Base-by-base conservation (phyloP, 1,140 invertebrate genomes). In the Ditylenchus dipsaci region DNA sequence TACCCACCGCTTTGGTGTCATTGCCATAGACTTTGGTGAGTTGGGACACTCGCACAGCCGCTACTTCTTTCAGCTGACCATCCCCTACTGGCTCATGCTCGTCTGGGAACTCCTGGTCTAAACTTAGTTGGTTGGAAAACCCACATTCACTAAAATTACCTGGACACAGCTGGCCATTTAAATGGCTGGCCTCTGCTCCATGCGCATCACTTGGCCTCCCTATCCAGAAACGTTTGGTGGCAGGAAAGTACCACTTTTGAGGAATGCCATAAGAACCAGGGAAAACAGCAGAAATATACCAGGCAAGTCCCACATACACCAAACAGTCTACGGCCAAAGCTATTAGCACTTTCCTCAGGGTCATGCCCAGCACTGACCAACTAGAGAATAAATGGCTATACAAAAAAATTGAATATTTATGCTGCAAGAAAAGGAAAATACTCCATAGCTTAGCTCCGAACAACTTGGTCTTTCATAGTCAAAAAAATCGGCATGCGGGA, bases 261-360 rank as follows among this genome's bases (percentile, higher is more conserved):
- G 88, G 86, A 0, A 90, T 87, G 0, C 90, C 90, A 63, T 78
- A 85, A 45, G 87, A 83, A 0, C 89, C 89, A 9, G 90, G 90
- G 63, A 87, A 86, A n/a, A 91, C 86, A 77, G 88, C 88, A 78
- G 90, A 89, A 7, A 91, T 85, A 64, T 86, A 86, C 71, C 90
- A 84, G 0, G 89, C 88, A 1, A 90, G 84, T 8, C 88, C 53
- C 69, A 90, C 84, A 77, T 89, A 90, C 0, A 90, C 67, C 3
- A 89, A 64, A 1, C 86, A 83, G 67, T 90, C 89, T 0, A 89
- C 66, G 5, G 89, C 74, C 69, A 91, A 79, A 86, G 90, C 88
- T 0, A 88, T 69, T 26, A 89, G 86, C 0, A 90, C 62, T 7
- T 65, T 30, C 9, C 23, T 29, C n/a, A 80, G 42, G 19, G 42